Percentiles rank a stretch among this genome's conserved stretches.
These are phyloP conservation scores for Orchesella cincta DNA, from an alignment of 1,140 invertebrate genomes.

Conservation along the genomic window DNA sequence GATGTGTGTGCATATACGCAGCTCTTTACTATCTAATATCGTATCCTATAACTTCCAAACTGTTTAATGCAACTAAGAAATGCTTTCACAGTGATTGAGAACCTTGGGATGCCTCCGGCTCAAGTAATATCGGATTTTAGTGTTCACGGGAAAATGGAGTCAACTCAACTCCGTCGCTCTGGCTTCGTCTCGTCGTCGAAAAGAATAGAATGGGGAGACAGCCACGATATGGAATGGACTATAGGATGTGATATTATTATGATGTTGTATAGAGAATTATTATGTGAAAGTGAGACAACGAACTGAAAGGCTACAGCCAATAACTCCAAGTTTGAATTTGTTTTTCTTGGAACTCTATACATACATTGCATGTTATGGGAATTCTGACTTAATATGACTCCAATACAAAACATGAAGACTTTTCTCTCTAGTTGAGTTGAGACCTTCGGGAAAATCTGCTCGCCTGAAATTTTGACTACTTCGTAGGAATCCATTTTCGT, in stretches of 20 bases:
- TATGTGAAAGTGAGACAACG: too few species aligned
- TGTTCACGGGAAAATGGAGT: slow-evolving; percentile 15
- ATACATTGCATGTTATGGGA: too few species aligned
- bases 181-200: neutral
- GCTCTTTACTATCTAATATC: too few species aligned
- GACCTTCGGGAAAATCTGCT: too few species aligned
- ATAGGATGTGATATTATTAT: neutral
- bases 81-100: slow-evolving; percentile 12
- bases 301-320: too few species aligned
- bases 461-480: too few species aligned
- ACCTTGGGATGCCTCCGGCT: neutral
- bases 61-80: slow-evolving; percentile 21
- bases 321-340: too few species aligned
- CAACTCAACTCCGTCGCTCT: neutral
- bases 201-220: neutral
- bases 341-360: too few species aligned
- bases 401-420: too few species aligned
- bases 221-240: neutral
- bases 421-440: too few species aligned
- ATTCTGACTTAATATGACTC: too few species aligned
- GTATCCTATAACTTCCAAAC: slow-evolving; percentile 1
- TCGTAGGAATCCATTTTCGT: too few species aligned
- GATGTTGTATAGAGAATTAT: neutral
- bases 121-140: slow-evolving; percentile 8
- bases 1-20: neutral